A percentile compares a stretch with the other conserved stretches of the same genome.
Conservation (phyloP, 2,113 vertebrate species). For the Tor tambroides region DNA sequence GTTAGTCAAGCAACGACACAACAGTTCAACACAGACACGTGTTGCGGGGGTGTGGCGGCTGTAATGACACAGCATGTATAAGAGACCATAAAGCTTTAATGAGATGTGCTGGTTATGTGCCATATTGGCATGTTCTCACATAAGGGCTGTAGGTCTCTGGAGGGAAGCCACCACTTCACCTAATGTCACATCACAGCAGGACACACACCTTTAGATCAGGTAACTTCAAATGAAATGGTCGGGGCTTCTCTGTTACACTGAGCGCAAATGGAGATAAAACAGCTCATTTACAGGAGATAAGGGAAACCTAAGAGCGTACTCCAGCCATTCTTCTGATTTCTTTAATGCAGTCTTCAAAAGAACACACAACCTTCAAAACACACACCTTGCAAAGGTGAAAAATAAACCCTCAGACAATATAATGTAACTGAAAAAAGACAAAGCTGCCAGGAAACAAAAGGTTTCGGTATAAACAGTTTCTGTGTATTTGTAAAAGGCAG, state of each 20-base stretch:
- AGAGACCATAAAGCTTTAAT: constrained; percentile 54
- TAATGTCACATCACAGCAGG: constrained; percentile 43
- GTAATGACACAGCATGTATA: constrained; percentile 26
- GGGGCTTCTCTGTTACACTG: constrained; percentile 25
- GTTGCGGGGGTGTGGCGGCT: not conserved
- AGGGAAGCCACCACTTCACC: constrained; percentile 44
- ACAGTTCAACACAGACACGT: constrained; percentile 3
- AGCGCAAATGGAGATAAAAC: constrained; percentile 37
- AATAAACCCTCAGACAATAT: not conserved
- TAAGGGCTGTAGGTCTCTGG: constrained; percentile 27
- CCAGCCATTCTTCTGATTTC: constrained; percentile 29
- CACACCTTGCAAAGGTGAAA: not conserved
- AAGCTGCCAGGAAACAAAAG: not conserved
- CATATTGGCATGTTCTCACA: constrained; percentile 54
- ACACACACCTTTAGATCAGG: constrained; percentile 47
- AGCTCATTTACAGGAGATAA: constrained; percentile 50
- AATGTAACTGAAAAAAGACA: constrained; percentile 12
- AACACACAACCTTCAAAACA: constrained; percentile 16
- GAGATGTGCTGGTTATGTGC: constrained; percentile 43
- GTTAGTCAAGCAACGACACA: constrained; percentile 20
- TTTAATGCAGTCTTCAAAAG: constrained; percentile 45
- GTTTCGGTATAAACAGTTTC: not conserved
- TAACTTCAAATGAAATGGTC: constrained; percentile 38
- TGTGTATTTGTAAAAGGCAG: not conserved
- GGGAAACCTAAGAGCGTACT: constrained; percentile 33